phyloP scores from a whole-genome alignment of 2,888 invertebrate species.

The Onchidella celtica region DNA sequence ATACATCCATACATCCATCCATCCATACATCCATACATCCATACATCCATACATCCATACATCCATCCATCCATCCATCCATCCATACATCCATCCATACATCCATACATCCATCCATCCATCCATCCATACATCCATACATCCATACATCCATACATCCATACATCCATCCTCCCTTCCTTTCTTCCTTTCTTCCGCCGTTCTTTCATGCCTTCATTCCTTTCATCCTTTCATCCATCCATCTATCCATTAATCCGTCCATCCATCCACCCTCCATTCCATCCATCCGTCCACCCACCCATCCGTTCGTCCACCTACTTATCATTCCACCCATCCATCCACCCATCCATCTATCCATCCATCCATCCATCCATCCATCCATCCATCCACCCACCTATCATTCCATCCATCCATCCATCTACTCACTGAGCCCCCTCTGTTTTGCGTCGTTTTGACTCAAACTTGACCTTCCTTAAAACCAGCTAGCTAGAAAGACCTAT shows the following conservation, averaged over 20 bases:
- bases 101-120: background rate
- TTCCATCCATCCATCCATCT: too few relatives aligned
- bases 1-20: slow-evolving; percentile 7
- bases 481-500: too few relatives aligned
- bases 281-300: too few relatives aligned
- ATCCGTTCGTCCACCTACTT: too few relatives aligned
- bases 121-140: background rate
- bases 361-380: background rate
- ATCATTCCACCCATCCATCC: too few relatives aligned
- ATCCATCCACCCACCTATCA: too few relatives aligned
- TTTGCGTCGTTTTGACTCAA: background rate
- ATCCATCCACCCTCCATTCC: too few relatives aligned
- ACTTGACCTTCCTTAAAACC: too few relatives aligned
- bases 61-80: background rate
- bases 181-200: background rate
- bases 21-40: background rate
- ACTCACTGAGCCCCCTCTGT: too few relatives aligned
- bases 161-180: background rate
- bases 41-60: background rate
- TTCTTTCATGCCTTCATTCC: background rate
- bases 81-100: background rate
- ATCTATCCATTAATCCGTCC: background rate
- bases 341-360: too few relatives aligned
- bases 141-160: background rate
- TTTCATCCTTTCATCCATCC: background rate